phyloP scores from a whole-genome alignment of 2,113 vertebrate genomes.

The Deroptyus accipitrinus region DNA sequence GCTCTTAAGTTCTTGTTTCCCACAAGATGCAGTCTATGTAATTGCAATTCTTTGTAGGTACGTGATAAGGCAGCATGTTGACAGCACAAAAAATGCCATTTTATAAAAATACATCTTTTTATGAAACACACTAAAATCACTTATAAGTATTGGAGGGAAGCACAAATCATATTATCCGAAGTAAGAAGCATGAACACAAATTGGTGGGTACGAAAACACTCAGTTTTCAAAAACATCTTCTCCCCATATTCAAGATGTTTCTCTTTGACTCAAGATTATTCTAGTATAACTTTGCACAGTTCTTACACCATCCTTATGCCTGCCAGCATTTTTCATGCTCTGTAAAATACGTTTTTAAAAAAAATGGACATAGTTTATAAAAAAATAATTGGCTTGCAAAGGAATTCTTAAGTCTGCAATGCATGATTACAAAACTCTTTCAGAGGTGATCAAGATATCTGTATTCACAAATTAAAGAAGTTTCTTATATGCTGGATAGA shows the following conservation, averaged over 20 bases:
- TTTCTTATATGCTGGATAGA: neutral
- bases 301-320: neutral
- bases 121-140: neutral
- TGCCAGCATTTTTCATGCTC: neutral
- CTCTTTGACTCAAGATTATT: neutral
- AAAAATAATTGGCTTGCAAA: neutral
- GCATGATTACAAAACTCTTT: neutral
- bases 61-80: neutral
- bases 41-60: neutral
- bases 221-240: neutral
- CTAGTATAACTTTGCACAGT: neutral
- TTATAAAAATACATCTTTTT: neutral
- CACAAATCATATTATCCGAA: neutral
- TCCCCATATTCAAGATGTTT: neutral
- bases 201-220: neutral
- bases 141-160: neutral
- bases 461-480: neutral
- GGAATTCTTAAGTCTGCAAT: neutral
- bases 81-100: neutral
- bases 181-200: neutral
- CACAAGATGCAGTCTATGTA: rapidly evolving
- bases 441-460: neutral
- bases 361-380: neutral
- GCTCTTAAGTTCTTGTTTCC: neutral
- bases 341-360: neutral